Conservation (phyloP, 2,113 vertebrate species). For the Ceyx margarethae region DNA sequence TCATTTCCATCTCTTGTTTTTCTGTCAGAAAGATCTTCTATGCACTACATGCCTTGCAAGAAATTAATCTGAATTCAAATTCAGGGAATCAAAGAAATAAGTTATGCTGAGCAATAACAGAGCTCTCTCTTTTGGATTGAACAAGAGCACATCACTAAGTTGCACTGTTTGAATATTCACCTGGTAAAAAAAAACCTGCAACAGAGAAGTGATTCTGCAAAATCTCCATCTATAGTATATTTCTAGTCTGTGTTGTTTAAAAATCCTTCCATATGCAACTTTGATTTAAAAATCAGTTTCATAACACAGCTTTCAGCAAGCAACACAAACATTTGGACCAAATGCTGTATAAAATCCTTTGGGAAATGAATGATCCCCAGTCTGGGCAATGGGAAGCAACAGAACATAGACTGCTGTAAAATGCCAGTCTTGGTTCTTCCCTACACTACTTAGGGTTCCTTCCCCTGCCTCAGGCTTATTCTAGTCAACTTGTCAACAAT, state of each 20-base stretch:
- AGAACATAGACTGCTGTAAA: background rate
- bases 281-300: background rate
- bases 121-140: background rate
- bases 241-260: background rate
- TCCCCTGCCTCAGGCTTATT: background rate
- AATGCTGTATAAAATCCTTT: background rate
- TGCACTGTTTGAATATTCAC: background rate
- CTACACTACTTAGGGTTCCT: background rate
- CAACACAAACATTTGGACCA: background rate
- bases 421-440: background rate
- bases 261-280: background rate
- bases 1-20: background rate
- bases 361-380: background rate
- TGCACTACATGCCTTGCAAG: background rate
- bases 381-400: background rate
- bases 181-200: background rate
- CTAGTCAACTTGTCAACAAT: background rate
- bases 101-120: background rate
- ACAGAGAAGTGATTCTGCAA: background rate
- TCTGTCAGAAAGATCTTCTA: background rate
- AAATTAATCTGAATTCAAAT: background rate
- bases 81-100: background rate
- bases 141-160: background rate
- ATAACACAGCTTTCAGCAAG: background rate
- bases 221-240: background rate